Base-by-base conservation (phyloP, 2,797 vertebrate species). In the Euthynnus affinis region DNA sequence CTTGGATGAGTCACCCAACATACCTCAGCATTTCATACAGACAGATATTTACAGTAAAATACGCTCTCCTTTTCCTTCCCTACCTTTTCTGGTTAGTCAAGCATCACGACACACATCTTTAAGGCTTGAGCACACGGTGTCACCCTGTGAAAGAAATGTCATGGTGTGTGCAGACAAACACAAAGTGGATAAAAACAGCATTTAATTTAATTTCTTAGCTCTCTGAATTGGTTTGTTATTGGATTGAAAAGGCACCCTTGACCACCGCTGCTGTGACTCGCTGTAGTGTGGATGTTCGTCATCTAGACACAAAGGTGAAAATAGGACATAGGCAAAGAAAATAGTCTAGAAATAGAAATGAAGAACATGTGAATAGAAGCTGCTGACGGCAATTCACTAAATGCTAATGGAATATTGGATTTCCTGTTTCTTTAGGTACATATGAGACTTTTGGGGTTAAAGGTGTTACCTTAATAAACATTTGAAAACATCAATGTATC, bases 1-100 rank as follows among this genome's bases (percentile, higher is more conserved):
- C 82, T 90, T 75, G 74, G 69, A 87, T 92, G 90, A 93, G 86
- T 93, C 92, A 94, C 83, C 55, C 67, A 82, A 58, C 48, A 49
- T 60, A 84, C 64, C 74, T 87, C 64, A 78, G 60, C 62, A 75
- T 74, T 65, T 85, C 72, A 76, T 71, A 58, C 49, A 65, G 65
- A 86, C 67, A 63, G 48, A 76, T 74, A 82, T 71, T 82, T 79
- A 80, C 77, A 69, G 74, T 25, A 83, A 73, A 79, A 81, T 53
- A 49, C 12, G n/a, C 60, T 48, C 77, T 48, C 32, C 70, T 69
- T 61, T 70, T 42, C 49, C 23, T 6, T 49, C 72, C 65, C 18
- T 13, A 57, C 34, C 55, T 46, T 56, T 34, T 71, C 29, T 74
- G 62, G 59, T 81, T 74, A 74, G 76, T 68, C 59, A 82, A 72